These are phyloP conservation scores for Acomys russatus DNA, from an alignment of 2,797 vertebrate species.

Conservation along the genomic window DNA sequence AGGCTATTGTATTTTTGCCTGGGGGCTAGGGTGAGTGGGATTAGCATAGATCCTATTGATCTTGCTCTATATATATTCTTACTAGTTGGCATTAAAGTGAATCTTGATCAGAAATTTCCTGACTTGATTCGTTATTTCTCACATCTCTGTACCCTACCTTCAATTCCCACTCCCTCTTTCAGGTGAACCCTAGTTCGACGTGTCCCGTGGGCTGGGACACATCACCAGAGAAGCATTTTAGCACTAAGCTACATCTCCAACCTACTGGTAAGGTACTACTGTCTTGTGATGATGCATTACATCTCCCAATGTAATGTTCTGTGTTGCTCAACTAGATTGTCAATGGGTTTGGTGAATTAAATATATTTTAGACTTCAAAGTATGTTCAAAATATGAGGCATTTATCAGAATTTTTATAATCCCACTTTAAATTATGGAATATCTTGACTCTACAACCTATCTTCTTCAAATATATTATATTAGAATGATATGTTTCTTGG, in stretches of 20 bases:
- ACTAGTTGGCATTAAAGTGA: too few species aligned
- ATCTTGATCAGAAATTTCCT: too few species aligned
- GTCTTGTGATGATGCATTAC: not conserved
- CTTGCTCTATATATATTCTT: too few species aligned
- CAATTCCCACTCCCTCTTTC: too few species aligned
- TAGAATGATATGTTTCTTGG: conserved; percentile 32
- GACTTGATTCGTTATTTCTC: too few species aligned
- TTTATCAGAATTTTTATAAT: not conserved
- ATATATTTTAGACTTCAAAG: not conserved
- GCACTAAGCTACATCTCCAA: not conserved
- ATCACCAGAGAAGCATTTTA: not conserved
- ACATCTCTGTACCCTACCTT: too few species aligned
- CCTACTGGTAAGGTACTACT: not conserved
- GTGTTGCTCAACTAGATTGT: not conserved
- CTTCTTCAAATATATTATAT: conserved; percentile 10
- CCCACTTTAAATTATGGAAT: not conserved
- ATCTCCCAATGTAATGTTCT: not conserved
- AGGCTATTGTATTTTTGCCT: too few species aligned
- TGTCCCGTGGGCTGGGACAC: too few species aligned
- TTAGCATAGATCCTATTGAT: too few species aligned
- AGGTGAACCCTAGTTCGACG: too few species aligned
- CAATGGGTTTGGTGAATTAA: not conserved
- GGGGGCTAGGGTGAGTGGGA: too few species aligned
- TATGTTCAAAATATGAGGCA: conserved; percentile 16
- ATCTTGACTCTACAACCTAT: conserved; percentile 33